Evolutionary conservation across 2,888 invertebrate species (phyloP).

Genomic region (Linyphia triangularis): DNA sequence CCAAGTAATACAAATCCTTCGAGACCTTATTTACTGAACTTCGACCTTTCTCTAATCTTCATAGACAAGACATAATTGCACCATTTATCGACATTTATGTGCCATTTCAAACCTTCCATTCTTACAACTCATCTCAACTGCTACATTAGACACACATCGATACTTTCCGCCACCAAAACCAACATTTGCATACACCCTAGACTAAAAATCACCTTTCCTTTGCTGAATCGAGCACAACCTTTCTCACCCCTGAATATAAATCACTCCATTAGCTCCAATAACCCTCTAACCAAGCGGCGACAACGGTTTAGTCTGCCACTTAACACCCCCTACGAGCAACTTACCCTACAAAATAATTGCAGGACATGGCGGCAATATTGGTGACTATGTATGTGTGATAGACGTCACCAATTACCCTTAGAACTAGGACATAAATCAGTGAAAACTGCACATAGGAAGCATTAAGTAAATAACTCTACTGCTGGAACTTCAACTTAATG

Average conservation of each 20-base stretch:
- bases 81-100: too few relatives aligned
- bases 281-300: conserved; percentile 33
- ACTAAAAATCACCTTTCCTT: not conserved
- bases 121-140: not conserved
- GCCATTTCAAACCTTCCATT: not conserved
- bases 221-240: not conserved
- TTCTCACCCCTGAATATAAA: conserved; percentile 52
- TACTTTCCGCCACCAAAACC: not conserved
- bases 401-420: conserved; percentile 42
- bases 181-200: not conserved
- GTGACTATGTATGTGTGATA: conserved; percentile 35
- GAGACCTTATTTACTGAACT: too few relatives aligned
- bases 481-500: conserved; percentile 23
- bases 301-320: conserved; percentile 36
- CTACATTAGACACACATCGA: not conserved
- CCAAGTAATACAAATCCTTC: too few relatives aligned
- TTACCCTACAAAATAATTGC: conserved; percentile 31
- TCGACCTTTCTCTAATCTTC: too few relatives aligned
- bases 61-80: too few relatives aligned
- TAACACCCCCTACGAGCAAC: conserved; percentile 19
- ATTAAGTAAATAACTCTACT: conserved; percentile 57
- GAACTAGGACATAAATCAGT: conserved; percentile 37
- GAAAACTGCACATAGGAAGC: conserved; percentile 32
- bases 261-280: conserved; percentile 49
- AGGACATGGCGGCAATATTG: conserved; percentile 26